Evolutionary conservation across 1,140 invertebrate species (phyloP).

Genomic region (Drosophila bipectinata): DNA sequence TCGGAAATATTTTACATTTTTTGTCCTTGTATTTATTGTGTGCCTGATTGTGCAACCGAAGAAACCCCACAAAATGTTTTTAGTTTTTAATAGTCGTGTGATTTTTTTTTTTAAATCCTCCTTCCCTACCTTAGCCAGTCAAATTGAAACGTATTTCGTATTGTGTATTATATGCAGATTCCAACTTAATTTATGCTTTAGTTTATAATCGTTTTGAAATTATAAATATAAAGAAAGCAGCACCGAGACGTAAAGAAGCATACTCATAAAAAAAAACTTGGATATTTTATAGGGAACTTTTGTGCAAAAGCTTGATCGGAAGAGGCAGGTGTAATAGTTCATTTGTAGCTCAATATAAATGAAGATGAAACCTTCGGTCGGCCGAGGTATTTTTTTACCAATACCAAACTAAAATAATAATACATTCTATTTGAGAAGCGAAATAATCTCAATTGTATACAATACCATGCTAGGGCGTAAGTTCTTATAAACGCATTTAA

Average conservation of each 20-base stretch:
- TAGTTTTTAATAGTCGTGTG: conserved; percentile 51
- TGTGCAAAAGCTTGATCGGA: conserved; percentile 18
- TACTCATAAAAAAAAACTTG: conserved; percentile 56
- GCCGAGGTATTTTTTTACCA: conserved; percentile 36
- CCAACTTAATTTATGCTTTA: conserved; percentile 58
- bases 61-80: conserved; percentile 28
- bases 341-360: conserved; percentile 38
- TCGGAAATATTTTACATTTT: conserved; percentile 41
- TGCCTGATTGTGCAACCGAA: conserved; percentile 4
- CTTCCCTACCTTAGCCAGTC: conserved; percentile 13
- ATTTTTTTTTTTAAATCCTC: conserved; percentile 29
- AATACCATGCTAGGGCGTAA: conserved; percentile 28
- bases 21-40: conserved; percentile 49
- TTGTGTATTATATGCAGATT: conserved; percentile 62
- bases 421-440: conserved; percentile 20
- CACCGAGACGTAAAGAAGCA: conserved; percentile 22
- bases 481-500: conserved; percentile 55
- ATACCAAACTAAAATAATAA: conserved; percentile 19
- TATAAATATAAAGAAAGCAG: conserved; percentile 44
- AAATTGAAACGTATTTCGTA: conserved; percentile 35
- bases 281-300: conserved; percentile 63
- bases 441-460: conserved; percentile 36
- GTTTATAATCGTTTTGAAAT: conserved; percentile 53
- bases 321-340: conserved; percentile 37
- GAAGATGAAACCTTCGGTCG: conserved; percentile 29